phyloP scores from a whole-genome alignment of 2,888 invertebrate genomes.

The Tenodera sinensis region DNA sequence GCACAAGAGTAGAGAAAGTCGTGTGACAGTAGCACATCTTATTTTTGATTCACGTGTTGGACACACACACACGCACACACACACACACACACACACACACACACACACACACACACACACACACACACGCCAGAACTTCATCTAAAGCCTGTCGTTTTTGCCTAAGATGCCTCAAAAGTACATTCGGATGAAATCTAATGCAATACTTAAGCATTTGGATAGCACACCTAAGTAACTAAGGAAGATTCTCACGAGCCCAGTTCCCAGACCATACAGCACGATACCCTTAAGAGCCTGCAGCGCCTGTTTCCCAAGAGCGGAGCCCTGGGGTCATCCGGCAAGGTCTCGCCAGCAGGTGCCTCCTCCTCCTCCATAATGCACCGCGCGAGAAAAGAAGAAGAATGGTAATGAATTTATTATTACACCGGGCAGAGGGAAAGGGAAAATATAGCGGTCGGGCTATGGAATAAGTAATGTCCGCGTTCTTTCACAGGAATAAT shows the following conservation, averaged over 20 bases:
- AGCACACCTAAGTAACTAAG: neutral
- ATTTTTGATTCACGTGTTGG: too few relatives aligned
- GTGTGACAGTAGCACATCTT: too few relatives aligned
- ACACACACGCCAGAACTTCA: too few relatives aligned
- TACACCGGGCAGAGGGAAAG: neutral
- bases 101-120: too few relatives aligned
- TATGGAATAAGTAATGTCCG: neutral
- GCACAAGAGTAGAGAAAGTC: too few relatives aligned
- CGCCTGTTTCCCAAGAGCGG: constrained; percentile 4
- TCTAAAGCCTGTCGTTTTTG: too few relatives aligned
- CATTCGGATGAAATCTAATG: too few relatives aligned
- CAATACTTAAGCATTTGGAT: too few relatives aligned
- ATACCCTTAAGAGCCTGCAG: constrained; percentile 4
- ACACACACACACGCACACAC: too few relatives aligned
- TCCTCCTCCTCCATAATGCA: neutral
- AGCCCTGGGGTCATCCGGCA: neutral
- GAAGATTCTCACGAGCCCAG: neutral
- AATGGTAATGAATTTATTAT: neutral
- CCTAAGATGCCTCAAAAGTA: too few relatives aligned
- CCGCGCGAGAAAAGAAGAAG: neutral
- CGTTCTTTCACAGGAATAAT: too few relatives aligned
- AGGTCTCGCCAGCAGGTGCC: neutral
- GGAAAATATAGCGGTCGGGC: neutral
- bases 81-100: too few relatives aligned
- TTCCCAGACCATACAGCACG: constrained; percentile 9